Conservation (phyloP, 2,888 invertebrate genomes). For the Lasius fuliginosus region DNA sequence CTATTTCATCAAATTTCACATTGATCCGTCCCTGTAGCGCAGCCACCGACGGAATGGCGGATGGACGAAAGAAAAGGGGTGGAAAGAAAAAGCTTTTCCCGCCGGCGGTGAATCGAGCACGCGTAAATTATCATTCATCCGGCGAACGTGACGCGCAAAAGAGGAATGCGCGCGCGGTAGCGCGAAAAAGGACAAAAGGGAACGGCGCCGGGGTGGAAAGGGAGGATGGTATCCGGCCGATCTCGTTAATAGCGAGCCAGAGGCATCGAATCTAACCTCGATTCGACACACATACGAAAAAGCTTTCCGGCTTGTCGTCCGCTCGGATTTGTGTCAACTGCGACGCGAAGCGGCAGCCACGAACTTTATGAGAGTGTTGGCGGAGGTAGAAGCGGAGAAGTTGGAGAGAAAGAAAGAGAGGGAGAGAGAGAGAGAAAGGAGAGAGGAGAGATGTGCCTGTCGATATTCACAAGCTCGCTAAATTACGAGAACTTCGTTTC, state of each 20-base stretch:
- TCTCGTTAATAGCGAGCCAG: conserved; percentile 67
- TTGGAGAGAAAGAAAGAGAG: conserved; percentile 6
- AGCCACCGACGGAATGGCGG: background rate
- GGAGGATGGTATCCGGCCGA: conserved; percentile 53
- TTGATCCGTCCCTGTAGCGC: conserved; percentile 24
- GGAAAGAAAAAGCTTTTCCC: conserved; percentile 59
- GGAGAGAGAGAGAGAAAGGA: background rate
- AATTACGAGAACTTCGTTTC: conserved; percentile 68
- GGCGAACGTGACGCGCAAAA: conserved; percentile 62
- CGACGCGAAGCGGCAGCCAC: conserved; percentile 62
- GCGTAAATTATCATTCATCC: conserved; percentile 71
- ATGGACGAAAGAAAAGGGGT: conserved; percentile 29
- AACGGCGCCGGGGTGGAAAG: background rate
- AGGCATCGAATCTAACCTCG: conserved; percentile 63
- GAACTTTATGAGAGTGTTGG: conserved; percentile 53
- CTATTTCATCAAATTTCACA: conserved; percentile 7
- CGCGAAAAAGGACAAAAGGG: conserved; percentile 54
- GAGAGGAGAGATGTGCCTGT: conserved; percentile 60
- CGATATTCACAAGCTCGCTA: conserved; percentile 63
- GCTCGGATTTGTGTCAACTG: conserved; percentile 67
- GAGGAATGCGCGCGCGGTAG: conserved; percentile 38
- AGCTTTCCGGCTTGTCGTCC: conserved; percentile 65
- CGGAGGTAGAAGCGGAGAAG: conserved; percentile 27
- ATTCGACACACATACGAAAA: conserved; percentile 66
- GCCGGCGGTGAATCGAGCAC: conserved; percentile 57